phyloP scores from a whole-genome alignment of 2,113 vertebrate species.

The Ptyas mucosa region DNA sequence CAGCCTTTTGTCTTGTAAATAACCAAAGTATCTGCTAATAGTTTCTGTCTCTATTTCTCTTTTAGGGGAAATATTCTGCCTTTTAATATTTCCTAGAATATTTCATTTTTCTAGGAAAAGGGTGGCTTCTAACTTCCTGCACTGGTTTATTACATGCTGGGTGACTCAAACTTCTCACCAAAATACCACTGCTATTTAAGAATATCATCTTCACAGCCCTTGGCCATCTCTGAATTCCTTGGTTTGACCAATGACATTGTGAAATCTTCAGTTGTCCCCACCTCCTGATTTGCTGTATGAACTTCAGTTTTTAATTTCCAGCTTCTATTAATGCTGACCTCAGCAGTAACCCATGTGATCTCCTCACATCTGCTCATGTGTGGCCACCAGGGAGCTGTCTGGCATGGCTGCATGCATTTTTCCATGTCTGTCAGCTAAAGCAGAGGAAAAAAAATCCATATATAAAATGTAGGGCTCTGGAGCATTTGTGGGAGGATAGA shows the following conservation, averaged over 20 bases:
- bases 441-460: not conserved
- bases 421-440: constrained; percentile 30
- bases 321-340: not conserved
- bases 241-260: not conserved
- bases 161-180: not conserved
- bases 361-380: not conserved
- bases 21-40: too few relatives aligned
- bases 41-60: too few relatives aligned
- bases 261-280: not conserved
- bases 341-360: not conserved
- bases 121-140: too few relatives aligned
- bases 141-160: not conserved
- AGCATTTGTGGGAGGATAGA: constrained; percentile 8
- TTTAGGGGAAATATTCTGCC: too few relatives aligned
- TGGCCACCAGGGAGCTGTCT: constrained; percentile 7
- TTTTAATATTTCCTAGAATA: too few relatives aligned
- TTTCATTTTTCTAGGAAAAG: too few relatives aligned
- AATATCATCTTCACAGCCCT: not conserved
- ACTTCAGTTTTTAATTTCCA: constrained; percentile 36
- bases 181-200: not conserved
- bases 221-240: not conserved
- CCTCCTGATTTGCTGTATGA: not conserved
- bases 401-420: constrained; percentile 5
- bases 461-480: constrained; percentile 18
- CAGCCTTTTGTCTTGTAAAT: too few relatives aligned